Evolutionary conservation across 37 sponge, comb jelly and placozoan genomes (phyloP).

Genomic region (Ianthella basta): DNA sequence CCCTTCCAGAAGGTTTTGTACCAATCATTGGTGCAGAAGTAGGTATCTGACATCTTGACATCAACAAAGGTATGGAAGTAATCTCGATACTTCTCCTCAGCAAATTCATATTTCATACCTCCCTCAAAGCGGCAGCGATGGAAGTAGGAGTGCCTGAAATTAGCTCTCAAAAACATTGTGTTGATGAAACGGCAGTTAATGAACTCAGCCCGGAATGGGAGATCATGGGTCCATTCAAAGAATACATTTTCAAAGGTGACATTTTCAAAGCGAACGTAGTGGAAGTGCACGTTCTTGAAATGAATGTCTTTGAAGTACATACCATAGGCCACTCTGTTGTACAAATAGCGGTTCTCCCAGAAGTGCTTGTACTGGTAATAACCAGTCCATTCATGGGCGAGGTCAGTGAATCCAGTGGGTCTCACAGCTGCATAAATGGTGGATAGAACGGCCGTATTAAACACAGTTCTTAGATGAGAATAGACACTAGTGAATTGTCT

Average conservation of each 20-base stretch:
- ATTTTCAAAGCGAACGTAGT: not conserved
- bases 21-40: constrained; percentile 9
- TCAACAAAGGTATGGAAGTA: not conserved
- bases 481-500: too few relatives aligned
- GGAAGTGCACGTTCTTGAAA: not conserved
- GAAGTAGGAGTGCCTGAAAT: not conserved
- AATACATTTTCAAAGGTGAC: constrained; percentile 15
- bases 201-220: not conserved
- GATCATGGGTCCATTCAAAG: not conserved
- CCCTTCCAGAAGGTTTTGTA: not conserved
- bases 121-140: not conserved
- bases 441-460: too few relatives aligned
- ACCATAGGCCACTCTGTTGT: not conserved
- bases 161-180: not conserved
- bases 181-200: not conserved
- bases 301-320: not conserved
- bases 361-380: too few relatives aligned
- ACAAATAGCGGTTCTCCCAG: constrained; percentile 1
- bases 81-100: not conserved
- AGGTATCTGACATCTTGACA: not conserved
- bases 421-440: too few relatives aligned
- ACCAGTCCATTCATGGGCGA: too few relatives aligned
- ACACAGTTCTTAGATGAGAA: too few relatives aligned
- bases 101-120: not conserved
- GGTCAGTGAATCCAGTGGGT: too few relatives aligned